Base-by-base conservation (phyloP, 2,888 invertebrate genomes). In the Epiperipatus broadwayi region DNA sequence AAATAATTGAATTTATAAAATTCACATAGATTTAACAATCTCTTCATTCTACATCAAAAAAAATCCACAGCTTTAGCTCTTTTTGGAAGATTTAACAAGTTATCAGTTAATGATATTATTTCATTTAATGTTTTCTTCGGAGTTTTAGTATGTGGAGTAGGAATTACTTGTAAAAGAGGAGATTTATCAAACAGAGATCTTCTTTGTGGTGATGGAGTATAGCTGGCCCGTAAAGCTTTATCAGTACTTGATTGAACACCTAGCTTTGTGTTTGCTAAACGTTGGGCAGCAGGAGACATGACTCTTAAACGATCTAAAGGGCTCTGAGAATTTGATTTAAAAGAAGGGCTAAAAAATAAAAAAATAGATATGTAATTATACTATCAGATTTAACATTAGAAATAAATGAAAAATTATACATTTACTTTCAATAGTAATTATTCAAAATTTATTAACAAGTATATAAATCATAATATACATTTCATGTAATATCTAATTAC, bases 281-380 rank as follows among this genome's bases (percentile, higher is more conserved):
- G 71, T 45, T 79, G 72, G 0, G 93, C 95, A 0, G 95, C 95
- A 0, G 95, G 93, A 1, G 93, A 93, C 80, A 95, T 81, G 40
- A 78, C 75, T 3, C 75, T 76, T 27, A 93, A 59, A 2, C 85
- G 71, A 44, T 89, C 87, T 16, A 78, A 70, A 33, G 76, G 49
- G 29, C 50, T 51, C 19, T 46, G 43, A 7, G 43, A 40, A 4
- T 53, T 50, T 40, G 53, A 50, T 34, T 48, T 51, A 12, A 52
- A 50, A 3, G 49, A 47, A 16, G 55, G 54, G 21, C 53, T 55
- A 50, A 16, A 50, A 49, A 34, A 28, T 14, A 16, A 16, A n/a
- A 30, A n/a, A n/a, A n/a, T n/a, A n/a, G n/a, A 25, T 10, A 33
- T n/a, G 12, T 15, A 10, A 27, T 25, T 8, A 37, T 18, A 31